Conservation (phyloP, 1,140 invertebrate genomes). For the Cotesia typhae region DNA sequence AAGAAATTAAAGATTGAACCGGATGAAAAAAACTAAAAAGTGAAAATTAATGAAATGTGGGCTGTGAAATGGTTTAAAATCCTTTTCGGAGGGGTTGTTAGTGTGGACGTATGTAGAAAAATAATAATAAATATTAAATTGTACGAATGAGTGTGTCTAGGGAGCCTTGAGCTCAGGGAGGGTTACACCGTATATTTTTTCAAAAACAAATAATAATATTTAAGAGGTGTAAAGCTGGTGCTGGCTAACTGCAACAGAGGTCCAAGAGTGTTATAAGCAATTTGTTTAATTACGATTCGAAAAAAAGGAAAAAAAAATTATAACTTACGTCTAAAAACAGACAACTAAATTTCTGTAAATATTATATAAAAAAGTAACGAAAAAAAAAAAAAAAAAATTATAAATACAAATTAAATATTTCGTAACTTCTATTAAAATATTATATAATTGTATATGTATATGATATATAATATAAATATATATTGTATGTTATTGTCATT, state of each 20-base stretch:
- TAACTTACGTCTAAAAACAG: conserved; percentile 42
- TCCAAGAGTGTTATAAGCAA: conserved; percentile 65
- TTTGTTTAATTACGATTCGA: conserved; percentile 5
- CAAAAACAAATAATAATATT: conserved; percentile 35
- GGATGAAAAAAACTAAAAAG: conserved; percentile 22
- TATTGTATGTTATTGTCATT: conserved; percentile 64
- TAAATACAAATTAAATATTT: conserved; percentile 29
- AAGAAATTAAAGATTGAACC: conserved; percentile 2
- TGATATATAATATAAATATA: conserved; percentile 57
- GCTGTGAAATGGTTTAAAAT: conserved; percentile 59
- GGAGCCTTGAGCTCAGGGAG: conserved; percentile 56
- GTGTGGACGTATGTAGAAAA: conserved; percentile 22
- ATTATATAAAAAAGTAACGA: conserved; percentile 44
- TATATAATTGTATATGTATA: conserved; percentile 51
- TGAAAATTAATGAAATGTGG: conserved; percentile 56
- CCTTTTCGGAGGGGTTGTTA: conserved; percentile 22
- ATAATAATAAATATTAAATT: conserved; percentile 25
- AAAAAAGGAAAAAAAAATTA: conserved; percentile 51
- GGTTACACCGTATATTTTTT: conserved; percentile 52
- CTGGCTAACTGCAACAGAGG: conserved; percentile 61
- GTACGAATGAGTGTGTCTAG: conserved; percentile 41
- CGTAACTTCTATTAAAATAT: conserved; percentile 52
- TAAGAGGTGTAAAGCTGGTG: conserved; percentile 56
- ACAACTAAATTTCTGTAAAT: conserved; percentile 56
- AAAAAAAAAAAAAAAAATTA: too few relatives aligned